These are phyloP conservation scores for Oreocharis arfaki DNA, from an alignment of 2,113 vertebrate genomes.

Conservation along the genomic window DNA sequence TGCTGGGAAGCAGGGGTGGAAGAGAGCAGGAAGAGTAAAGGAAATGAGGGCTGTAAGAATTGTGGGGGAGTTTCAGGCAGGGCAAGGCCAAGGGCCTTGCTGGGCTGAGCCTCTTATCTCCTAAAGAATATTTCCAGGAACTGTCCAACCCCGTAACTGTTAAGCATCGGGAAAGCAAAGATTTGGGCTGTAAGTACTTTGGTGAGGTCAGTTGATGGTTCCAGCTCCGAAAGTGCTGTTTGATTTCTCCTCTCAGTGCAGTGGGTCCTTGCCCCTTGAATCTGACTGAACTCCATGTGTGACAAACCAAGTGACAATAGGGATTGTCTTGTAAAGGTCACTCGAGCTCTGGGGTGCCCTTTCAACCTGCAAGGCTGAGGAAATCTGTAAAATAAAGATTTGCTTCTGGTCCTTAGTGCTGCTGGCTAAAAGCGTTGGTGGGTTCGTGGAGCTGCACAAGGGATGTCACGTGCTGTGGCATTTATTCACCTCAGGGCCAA, in stretches of 20 bases:
- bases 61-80: neutral
- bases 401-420: neutral
- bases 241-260: neutral
- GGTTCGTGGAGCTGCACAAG: neutral
- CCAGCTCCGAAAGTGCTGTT: neutral
- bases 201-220: neutral
- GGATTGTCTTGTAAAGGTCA: neutral
- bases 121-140: neutral
- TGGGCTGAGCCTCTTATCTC: neutral
- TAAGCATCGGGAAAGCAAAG: neutral
- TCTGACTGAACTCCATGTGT: neutral
- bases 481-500: neutral
- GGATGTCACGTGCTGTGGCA: fast-evolving
- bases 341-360: neutral
- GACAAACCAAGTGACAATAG: neutral
- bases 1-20: neutral
- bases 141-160: neutral
- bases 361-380: neutral
- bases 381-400: neutral
- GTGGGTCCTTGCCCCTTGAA: neutral
- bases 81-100: neutral
- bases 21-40: neutral
- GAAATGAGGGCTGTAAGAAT: neutral
- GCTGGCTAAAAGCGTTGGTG: fast-evolving
- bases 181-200: neutral